Evolutionary conservation across 23 tunicate species (phyloP).

Genomic region (Botrylloides violaceus): DNA sequence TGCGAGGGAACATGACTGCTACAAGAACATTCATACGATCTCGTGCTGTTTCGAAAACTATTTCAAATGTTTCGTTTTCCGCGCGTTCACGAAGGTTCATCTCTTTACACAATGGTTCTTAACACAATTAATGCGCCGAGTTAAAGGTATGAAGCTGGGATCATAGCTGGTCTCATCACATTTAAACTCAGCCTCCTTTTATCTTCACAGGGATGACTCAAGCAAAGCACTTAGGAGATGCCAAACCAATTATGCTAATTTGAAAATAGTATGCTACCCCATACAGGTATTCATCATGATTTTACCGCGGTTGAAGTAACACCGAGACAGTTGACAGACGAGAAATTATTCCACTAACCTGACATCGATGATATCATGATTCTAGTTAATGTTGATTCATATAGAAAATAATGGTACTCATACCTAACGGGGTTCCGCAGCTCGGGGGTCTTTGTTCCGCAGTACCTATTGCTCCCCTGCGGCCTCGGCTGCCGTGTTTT

Average conservation of each 20-base stretch:
- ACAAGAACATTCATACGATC: too few relatives aligned
- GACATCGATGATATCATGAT: too few relatives aligned
- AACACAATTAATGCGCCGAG: neutral
- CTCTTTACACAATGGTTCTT: neutral
- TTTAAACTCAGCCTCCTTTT: neutral
- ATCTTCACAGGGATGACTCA: neutral
- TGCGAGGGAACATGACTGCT: too few relatives aligned
- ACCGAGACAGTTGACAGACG: too few relatives aligned
- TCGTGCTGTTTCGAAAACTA: neutral
- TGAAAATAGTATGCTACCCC: too few relatives aligned
- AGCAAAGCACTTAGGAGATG: neutral
- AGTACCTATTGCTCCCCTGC: constrained; percentile 32
- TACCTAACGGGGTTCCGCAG: constrained; percentile 69
- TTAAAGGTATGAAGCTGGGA: neutral
- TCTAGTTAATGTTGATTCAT: too few relatives aligned
- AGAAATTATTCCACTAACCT: too few relatives aligned
- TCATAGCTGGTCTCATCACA: neutral
- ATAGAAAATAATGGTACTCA: too few relatives aligned
- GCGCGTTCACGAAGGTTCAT: neutral
- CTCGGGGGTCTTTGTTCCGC: constrained; percentile 51
- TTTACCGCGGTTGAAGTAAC: too few relatives aligned
- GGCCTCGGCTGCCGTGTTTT: constrained; percentile 37
- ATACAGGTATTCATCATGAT: too few relatives aligned
- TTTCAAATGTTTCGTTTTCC: neutral
- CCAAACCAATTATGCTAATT: neutral